phyloP scores from a whole-genome alignment of 2,113 vertebrate species.

The Oryzias woworae region DNA sequence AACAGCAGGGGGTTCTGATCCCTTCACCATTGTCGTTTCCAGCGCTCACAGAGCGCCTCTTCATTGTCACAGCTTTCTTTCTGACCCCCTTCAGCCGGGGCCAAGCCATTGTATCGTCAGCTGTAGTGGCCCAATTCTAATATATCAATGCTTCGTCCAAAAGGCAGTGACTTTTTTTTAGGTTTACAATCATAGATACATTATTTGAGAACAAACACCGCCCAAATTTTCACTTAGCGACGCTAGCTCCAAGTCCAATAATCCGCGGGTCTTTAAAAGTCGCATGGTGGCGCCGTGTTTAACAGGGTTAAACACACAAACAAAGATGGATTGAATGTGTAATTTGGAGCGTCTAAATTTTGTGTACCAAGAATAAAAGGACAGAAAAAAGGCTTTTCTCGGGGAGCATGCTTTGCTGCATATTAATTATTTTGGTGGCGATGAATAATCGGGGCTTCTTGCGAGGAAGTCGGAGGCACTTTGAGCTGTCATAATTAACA shows the following conservation, averaged over 20 bases:
- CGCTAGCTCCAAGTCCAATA: slow-evolving; percentile 60
- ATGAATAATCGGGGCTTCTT: slow-evolving; percentile 69
- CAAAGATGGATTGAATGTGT: slow-evolving; percentile 72
- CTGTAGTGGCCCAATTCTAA: slow-evolving; percentile 17
- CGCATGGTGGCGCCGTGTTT: slow-evolving; percentile 66
- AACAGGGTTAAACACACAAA: slow-evolving; percentile 73
- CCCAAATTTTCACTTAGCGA: slow-evolving; percentile 60
- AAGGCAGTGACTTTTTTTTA: slow-evolving; percentile 5
- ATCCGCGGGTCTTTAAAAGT: slow-evolving; percentile 66
- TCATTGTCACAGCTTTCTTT: slow-evolving; percentile 34
- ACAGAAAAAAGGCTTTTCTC: slow-evolving; percentile 55
- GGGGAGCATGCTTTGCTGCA: slow-evolving; percentile 49
- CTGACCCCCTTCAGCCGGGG: slow-evolving; percentile 41
- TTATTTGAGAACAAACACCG: slow-evolving; percentile 69
- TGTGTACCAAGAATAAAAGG: slow-evolving; percentile 17
- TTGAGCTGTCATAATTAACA: slow-evolving; percentile 75
- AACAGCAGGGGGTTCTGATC: slow-evolving; percentile 72
- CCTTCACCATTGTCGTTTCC: slow-evolving; percentile 44
- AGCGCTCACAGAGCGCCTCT: slow-evolving; percentile 27
- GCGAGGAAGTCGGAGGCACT: slow-evolving; percentile 63
- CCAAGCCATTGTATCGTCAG: slow-evolving; percentile 35
- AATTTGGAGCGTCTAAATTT: slow-evolving; percentile 70
- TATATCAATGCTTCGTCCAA: not conserved
- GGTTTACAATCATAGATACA: slow-evolving; percentile 58
- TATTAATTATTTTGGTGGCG: slow-evolving; percentile 70